Conservation (phyloP, 2,888 invertebrate species). For the Anorthoa munda region DNA sequence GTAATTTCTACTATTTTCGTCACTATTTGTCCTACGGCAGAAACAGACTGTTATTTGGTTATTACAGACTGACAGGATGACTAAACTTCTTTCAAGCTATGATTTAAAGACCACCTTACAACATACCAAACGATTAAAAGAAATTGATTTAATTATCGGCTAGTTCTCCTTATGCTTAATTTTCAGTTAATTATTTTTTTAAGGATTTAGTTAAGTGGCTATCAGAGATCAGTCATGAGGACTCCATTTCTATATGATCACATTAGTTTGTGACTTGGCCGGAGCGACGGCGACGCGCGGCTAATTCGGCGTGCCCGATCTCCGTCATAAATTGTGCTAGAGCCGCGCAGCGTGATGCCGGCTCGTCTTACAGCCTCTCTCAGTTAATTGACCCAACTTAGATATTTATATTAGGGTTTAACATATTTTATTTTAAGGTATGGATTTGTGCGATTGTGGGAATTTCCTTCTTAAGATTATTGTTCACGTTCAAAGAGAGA, state of each 20-base stretch:
- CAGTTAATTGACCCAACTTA: constrained; percentile 80
- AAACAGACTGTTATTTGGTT: not conserved
- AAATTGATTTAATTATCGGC: not conserved
- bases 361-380: constrained; percentile 76
- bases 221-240: not conserved
- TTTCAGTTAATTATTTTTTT: no score
- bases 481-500: constrained; percentile 5
- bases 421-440: constrained; percentile 63
- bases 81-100: not conserved
- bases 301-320: constrained; percentile 78
- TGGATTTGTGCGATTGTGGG: constrained; percentile 59
- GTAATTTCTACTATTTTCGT: not conserved
- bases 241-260: constrained; percentile 28
- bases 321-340: constrained; percentile 77
- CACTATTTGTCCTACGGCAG: no score
- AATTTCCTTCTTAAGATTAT: constrained; percentile 26
- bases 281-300: constrained; percentile 52
- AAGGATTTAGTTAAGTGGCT: not conserved
- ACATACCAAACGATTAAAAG: not conserved
- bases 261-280: not conserved
- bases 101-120: not conserved
- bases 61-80: not conserved
- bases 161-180: no score
- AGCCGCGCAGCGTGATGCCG: constrained; percentile 82
- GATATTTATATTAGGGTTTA: constrained; percentile 79